phyloP scores from a whole-genome alignment of 30 jellyfish, hydroid and myxozoan genomes.

The Clytia hemisphaerica region DNA sequence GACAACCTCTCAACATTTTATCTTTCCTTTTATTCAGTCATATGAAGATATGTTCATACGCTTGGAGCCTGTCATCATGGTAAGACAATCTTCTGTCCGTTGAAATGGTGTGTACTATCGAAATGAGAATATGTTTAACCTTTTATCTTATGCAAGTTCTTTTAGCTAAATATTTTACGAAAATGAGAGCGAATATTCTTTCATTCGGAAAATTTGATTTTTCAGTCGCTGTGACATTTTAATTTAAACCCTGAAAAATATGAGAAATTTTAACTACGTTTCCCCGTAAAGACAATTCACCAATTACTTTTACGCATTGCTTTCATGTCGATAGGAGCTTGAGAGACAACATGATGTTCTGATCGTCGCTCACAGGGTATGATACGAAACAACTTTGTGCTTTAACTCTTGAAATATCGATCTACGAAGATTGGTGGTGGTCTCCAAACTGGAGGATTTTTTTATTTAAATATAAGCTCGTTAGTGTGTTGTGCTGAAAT shows the following conservation, averaged over 20 bases:
- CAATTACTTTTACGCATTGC: neutral
- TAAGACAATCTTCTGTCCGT: conserved; percentile 4
- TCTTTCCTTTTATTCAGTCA: conserved; percentile 35
- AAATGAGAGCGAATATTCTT: too few relatives aligned
- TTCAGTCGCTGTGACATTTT: too few relatives aligned
- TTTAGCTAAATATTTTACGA: too few relatives aligned
- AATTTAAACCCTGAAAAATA: too few relatives aligned
- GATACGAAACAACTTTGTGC: neutral
- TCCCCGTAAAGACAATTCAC: neutral
- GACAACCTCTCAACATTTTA: too few relatives aligned
- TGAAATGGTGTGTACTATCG: neutral
- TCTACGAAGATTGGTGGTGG: too few relatives aligned
- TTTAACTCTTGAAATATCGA: neutral
- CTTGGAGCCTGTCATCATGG: conserved; percentile 89
- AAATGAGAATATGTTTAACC: neutral
- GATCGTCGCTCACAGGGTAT: conserved; percentile 76
- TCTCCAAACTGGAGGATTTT: too few relatives aligned
- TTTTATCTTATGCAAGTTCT: neutral
- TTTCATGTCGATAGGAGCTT: conserved; percentile 44
- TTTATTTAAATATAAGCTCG: too few relatives aligned
- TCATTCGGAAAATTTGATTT: too few relatives aligned
- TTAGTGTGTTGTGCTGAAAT: too few relatives aligned
- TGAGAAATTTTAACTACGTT: too few relatives aligned
- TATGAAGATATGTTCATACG: conserved; percentile 87
- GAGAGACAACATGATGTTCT: conserved; percentile 85